Conservation (phyloP, 2,888 invertebrate species). For the Lottia scabra region DNA sequence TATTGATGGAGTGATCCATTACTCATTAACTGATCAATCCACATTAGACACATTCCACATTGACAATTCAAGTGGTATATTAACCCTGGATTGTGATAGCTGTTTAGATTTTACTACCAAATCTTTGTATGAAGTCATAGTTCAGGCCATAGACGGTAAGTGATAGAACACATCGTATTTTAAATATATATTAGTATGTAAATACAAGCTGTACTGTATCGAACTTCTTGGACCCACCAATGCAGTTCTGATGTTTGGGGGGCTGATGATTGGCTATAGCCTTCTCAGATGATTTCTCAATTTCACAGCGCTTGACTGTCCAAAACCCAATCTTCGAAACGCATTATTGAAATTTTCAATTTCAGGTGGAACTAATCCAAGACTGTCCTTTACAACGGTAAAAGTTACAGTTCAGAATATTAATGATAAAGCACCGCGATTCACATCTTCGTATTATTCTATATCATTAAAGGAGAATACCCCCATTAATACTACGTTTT, state of each 20-base stretch:
- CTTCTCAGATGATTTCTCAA: too few relatives aligned
- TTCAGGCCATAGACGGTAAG: constrained; percentile 26
- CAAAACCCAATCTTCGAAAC: too few relatives aligned
- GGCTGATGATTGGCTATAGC: too few relatives aligned
- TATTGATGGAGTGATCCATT: constrained; percentile 21
- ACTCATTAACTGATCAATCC: background rate
- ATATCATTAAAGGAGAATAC: background rate
- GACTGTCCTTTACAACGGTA: constrained; percentile 29
- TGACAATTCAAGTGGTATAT: constrained; percentile 7
- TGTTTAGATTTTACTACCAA: constrained; percentile 19
- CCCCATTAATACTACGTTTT: too few relatives aligned
- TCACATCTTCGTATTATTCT: constrained; percentile 13
- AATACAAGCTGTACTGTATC: too few relatives aligned
- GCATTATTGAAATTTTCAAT: too few relatives aligned
- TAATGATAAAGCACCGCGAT: constrained; percentile 46
- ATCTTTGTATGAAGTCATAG: constrained; percentile 15
- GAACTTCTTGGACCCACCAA: too few relatives aligned
- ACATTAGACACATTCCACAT: constrained; percentile 12
- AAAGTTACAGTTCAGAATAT: constrained; percentile 39
- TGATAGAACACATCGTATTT: background rate
- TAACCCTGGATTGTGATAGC: constrained; percentile 15
- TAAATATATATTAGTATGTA: too few relatives aligned
- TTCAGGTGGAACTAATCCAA: constrained; percentile 11
- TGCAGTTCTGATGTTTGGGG: too few relatives aligned
- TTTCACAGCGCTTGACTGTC: too few relatives aligned